Base-by-base conservation (phyloP, 92 coral and sea anemone species). In the Ricordea florida region DNA sequence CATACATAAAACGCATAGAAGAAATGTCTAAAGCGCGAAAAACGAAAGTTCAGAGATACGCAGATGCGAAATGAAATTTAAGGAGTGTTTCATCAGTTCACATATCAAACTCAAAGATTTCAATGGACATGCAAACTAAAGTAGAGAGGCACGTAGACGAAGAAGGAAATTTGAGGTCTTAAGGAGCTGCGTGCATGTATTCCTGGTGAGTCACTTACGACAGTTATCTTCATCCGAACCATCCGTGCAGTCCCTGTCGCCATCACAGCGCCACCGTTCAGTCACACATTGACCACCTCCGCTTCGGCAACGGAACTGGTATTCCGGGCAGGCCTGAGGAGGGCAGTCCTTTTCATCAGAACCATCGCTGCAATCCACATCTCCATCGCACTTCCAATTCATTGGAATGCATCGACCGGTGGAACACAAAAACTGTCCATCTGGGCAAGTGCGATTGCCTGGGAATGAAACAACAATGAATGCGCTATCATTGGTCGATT, bases 191-290 rank as follows among this genome's bases (percentile, higher is more conserved):
- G n/a, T n/a, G n/a, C n/a, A n/a, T n/a, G n/a, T n/a, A n/a, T 23
- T 14, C 37, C 9, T 27, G 32, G 13, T 14, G 9, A n/a, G 11
- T 24, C 26, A 89, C 98, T 82, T 79, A 94, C 98, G 32, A 71
- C 98, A 94, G 58, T 82, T 78, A 21, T 41, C 46, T 60, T 94
- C 98, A 47, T 94, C 98, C 22, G 84, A 66, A 38, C 72, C 76
- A 80, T 89, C 90, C 4, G 22, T 57, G 50, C 98, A 94, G 66
- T 94, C 97, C 13, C 43, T 40, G 32, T 61, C 89, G 4, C 98
- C 93, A 56, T 94, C 97, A 46, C 98, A 94, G 16, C 45, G 48
- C 92, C 90, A 85, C 4, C 61, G 21, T 21, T 70, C 45, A 41
- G 50, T 47, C 15, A 87, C 69, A 55, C 93, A 87, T 53, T 30